Percentiles rank a stretch among this genome's conserved stretches.
Evolutionary conservation across 1,140 invertebrate species (phyloP).

Genomic region (Antheraea mylitta): DNA sequence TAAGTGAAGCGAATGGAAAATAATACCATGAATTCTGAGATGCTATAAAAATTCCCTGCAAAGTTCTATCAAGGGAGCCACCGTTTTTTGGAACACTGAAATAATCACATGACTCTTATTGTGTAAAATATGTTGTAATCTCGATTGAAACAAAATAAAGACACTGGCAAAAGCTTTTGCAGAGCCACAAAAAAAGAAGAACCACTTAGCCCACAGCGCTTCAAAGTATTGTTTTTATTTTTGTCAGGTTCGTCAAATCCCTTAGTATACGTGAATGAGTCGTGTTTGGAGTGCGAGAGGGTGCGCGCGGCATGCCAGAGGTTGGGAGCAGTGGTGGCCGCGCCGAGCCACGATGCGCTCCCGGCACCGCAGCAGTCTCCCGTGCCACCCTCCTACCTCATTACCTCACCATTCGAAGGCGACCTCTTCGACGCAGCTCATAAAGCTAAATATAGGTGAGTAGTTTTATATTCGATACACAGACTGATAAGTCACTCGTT

Average conservation of each 20-base stretch:
- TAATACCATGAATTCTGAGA: too few species aligned
- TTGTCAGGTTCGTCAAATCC: slow-evolving; percentile 55
- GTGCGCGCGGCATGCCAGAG: slow-evolving; percentile 66
- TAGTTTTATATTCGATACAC: slow-evolving; percentile 18
- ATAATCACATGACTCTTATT: too few species aligned
- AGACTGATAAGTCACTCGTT: too few species aligned
- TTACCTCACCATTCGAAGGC: slow-evolving; percentile 59
- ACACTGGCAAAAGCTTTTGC: too few species aligned
- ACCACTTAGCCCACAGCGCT: too few species aligned
- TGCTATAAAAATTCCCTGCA: too few species aligned
- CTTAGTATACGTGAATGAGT: slow-evolving; percentile 60
- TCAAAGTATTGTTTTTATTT: background rate
- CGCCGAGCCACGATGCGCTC: slow-evolving; percentile 49
- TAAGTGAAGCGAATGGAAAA: too few species aligned
- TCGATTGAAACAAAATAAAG: too few species aligned
- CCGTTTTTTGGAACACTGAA: too few species aligned
- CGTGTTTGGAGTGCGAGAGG: slow-evolving; percentile 67
- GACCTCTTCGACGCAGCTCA: slow-evolving; percentile 70
- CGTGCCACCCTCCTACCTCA: slow-evolving; percentile 58
- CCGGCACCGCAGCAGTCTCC: slow-evolving; percentile 52
- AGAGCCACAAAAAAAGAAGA: too few species aligned
- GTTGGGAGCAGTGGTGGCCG: slow-evolving; percentile 55
- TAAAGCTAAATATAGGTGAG: slow-evolving; percentile 69
- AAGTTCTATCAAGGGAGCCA: too few species aligned
- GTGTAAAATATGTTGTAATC: too few species aligned